Conservation (phyloP, 2,113 vertebrate species). For the Chlorodrepanis virens region DNA sequence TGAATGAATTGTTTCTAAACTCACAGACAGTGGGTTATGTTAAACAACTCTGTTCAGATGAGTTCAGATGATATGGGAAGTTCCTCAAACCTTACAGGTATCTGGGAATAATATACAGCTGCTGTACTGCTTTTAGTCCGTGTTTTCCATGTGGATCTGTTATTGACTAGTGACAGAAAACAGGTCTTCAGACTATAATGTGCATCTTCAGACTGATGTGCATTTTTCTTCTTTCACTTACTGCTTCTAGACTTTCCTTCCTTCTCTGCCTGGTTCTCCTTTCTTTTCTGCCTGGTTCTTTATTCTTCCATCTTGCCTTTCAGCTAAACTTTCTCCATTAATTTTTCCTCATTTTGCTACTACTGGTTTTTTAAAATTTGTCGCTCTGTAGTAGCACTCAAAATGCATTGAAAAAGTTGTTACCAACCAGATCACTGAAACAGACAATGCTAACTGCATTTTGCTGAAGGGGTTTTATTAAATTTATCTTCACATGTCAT, state of each 20-base stretch:
- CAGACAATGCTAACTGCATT: neutral
- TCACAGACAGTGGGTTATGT: neutral
- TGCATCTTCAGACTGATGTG: neutral
- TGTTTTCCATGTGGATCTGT: fast-evolving
- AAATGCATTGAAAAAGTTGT: neutral
- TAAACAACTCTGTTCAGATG: neutral
- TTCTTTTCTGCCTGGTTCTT: neutral
- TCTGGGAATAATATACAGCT: neutral
- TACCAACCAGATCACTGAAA: neutral
- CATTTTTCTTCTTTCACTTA: neutral
- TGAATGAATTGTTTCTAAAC: neutral
- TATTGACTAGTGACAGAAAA: neutral
- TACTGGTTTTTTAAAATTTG: neutral
- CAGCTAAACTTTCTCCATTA: neutral
- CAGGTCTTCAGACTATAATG: neutral
- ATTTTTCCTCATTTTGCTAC: neutral
- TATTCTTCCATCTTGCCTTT: neutral
- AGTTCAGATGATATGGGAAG: neutral
- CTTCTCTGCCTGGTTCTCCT: neutral
- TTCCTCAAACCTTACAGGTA: neutral
- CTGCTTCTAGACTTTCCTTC: neutral
- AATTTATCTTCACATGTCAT: neutral
- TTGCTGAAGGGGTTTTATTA: neutral
- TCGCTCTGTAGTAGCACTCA: neutral
- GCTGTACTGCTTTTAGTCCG: neutral